phyloP scores from a whole-genome alignment of 2,888 invertebrate genomes.

The Scaptodrosophila latifasciaeformis region DNA sequence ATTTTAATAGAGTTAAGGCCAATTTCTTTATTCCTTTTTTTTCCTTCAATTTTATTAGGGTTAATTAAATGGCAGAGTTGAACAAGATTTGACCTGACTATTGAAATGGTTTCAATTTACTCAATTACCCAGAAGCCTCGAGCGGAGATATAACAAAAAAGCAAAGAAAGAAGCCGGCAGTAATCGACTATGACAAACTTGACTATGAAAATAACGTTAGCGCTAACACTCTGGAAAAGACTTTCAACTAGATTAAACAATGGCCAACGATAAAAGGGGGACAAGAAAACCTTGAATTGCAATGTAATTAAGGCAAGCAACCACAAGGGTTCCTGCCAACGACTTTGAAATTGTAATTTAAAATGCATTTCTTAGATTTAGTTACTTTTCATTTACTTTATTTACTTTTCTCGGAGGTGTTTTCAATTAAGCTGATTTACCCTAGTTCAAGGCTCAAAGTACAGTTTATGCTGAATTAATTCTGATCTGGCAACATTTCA shows the following conservation, averaged over 20 bases:
- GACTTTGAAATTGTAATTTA: constrained; percentile 13
- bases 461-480: too few species aligned
- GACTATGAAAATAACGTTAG: too few species aligned
- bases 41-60: too few species aligned
- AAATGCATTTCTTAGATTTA: neutral
- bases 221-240: too few species aligned
- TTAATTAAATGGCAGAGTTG: too few species aligned
- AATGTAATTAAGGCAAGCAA: constrained; percentile 15
- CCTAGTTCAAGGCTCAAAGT: too few species aligned
- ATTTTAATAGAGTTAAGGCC: neutral
- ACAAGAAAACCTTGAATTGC: constrained; percentile 5
- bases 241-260: constrained; percentile 49
- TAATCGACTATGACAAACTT: too few species aligned
- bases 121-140: constrained; percentile 48
- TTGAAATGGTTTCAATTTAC: constrained; percentile 45
- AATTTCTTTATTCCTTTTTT: neutral
- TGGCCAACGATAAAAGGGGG: constrained; percentile 3
- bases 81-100: too few species aligned
- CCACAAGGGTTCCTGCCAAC: neutral
- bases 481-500: too few species aligned
- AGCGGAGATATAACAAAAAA: constrained; percentile 5
- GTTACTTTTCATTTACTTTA: neutral
- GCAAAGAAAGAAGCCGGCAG: constrained; percentile 5
- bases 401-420: too few species aligned
- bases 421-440: too few species aligned